Evolutionary conservation across 2,797 vertebrate genomes (phyloP).

Genomic region (Lepus oiostolus): DNA sequence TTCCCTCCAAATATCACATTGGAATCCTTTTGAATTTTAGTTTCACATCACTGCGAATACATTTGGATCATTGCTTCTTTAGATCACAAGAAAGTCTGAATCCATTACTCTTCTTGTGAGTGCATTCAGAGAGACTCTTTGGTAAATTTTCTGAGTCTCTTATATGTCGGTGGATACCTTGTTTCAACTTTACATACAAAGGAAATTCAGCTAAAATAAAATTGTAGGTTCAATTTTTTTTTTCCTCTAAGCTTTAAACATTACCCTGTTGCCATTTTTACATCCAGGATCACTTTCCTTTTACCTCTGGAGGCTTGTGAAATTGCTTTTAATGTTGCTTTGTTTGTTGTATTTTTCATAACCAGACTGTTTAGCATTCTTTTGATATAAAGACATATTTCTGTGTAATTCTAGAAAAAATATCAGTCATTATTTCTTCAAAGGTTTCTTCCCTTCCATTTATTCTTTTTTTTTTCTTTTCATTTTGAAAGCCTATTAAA

Average conservation of each 20-base stretch:
- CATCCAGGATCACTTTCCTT: not conserved
- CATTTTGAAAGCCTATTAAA: not conserved
- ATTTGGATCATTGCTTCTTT: slow-evolving; percentile 7
- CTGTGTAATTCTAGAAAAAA: not conserved
- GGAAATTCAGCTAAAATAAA: not conserved
- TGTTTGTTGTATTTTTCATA: not conserved
- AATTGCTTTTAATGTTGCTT: not conserved
- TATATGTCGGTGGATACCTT: not conserved
- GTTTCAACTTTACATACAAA: not conserved
- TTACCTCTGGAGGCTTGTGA: not conserved
- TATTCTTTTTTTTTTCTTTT: not conserved
- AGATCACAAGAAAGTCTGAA: not conserved
- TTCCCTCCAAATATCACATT: not conserved
- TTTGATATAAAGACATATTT: not conserved
- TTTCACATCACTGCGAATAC: not conserved
- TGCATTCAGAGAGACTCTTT: not conserved
- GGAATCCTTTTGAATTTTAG: slow-evolving; percentile 13
- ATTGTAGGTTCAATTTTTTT: not conserved
- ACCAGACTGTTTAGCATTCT: not conserved
- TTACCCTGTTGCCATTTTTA: not conserved
- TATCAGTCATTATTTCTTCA: not conserved
- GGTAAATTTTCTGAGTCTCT: not conserved
- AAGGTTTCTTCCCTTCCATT: not conserved
- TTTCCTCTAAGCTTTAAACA: not conserved
- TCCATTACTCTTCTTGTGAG: not conserved